Evolutionary conservation across 2,888 invertebrate species (phyloP), one percentile per base, ranked within the genome.

Genomic region (Hypomecis atomaria): DNA sequence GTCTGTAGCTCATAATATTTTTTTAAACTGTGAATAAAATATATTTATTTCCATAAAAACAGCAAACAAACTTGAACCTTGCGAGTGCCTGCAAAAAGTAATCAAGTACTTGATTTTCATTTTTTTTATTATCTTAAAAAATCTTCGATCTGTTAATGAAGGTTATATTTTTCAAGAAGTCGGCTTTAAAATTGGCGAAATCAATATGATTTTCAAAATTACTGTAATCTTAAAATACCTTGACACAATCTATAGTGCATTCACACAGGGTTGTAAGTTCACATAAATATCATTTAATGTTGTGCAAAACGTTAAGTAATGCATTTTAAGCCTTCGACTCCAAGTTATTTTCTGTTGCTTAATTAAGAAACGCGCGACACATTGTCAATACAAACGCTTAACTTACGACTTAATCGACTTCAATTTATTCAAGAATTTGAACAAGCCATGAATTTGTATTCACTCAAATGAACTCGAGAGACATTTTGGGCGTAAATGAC

Each of bases 401-500:
- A 73, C 77, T 75, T 76, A 81, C 76, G 75, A 76, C 79, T 78
- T 78, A 78, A 81, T 81, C 75, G 75, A 70, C 68, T 73, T 72
- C 71, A 78, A 76, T 73, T 70, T 76, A 75, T 76, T 79, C 75
- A 70, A 71, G 69, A 76, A 78, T 78, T 59, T 71, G 73, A 72
- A 67, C 66, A 70, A 78, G 69, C 69, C 44, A 72, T 67, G 55
- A 71, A 76, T 75, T 77, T 74, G 75, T 77, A 75, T 77, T 73
- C 64, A 60, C 67, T 72, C 67, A 77, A 74, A 73, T 61, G 66
- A 61, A 62, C 65, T 69, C 62, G 65, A 76, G 78, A 78, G 77
- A 76, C 80, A 78, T 86, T 84, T 89, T 83, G 82, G 85, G 82
- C 86, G 84, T 84, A 84, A 88, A 88, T 84, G 85, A 85, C 79